Evolutionary conservation across 2,888 invertebrate genomes (phyloP).

Genomic region (Eupelmus urozonus): DNA sequence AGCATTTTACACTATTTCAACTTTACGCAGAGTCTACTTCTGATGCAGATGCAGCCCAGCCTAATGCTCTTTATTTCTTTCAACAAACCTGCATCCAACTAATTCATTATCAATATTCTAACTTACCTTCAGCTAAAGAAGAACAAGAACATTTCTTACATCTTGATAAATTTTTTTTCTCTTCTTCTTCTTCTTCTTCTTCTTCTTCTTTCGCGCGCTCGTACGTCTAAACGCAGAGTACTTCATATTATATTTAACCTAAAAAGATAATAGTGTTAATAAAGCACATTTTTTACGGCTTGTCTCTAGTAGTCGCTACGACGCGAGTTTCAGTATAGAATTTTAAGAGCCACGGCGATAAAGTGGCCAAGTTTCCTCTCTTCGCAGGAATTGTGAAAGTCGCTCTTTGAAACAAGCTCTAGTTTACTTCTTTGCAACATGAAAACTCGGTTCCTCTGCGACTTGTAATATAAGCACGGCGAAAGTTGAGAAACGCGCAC

Average conservation of each 20-base stretch:
- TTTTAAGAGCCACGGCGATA: slow-evolving; percentile 56
- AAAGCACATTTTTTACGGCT: slow-evolving; percentile 56
- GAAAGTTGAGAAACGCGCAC: slow-evolving; percentile 55
- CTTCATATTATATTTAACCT: slow-evolving; percentile 54
- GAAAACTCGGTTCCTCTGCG: slow-evolving; percentile 33
- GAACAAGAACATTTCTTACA: too few relatives aligned
- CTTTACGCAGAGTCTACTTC: too few relatives aligned
- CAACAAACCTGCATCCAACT: too few relatives aligned
- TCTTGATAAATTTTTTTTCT: slow-evolving; percentile 13
- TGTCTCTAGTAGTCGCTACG: slow-evolving; percentile 23
- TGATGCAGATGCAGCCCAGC: too few relatives aligned
- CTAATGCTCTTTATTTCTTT: too few relatives aligned
- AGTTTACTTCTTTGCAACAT: slow-evolving; percentile 49
- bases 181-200: slow-evolving; percentile 1
- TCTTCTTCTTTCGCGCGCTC: slow-evolving; percentile 9
- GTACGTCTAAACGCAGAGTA: slow-evolving; percentile 28
- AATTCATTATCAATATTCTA: too few relatives aligned
- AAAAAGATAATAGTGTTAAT: slow-evolving; percentile 59
- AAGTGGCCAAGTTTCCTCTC: slow-evolving; percentile 54
- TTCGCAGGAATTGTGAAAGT: slow-evolving; percentile 56
- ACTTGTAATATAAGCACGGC: slow-evolving; percentile 46
- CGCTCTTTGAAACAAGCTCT: slow-evolving; percentile 52
- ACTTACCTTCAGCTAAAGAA: too few relatives aligned
- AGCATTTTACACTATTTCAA: too few relatives aligned
- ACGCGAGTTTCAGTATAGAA: slow-evolving; percentile 42